These are phyloP conservation scores for Drosophila willistoni DNA, from an alignment of 1,140 invertebrate genomes.

Conservation along the genomic window DNA sequence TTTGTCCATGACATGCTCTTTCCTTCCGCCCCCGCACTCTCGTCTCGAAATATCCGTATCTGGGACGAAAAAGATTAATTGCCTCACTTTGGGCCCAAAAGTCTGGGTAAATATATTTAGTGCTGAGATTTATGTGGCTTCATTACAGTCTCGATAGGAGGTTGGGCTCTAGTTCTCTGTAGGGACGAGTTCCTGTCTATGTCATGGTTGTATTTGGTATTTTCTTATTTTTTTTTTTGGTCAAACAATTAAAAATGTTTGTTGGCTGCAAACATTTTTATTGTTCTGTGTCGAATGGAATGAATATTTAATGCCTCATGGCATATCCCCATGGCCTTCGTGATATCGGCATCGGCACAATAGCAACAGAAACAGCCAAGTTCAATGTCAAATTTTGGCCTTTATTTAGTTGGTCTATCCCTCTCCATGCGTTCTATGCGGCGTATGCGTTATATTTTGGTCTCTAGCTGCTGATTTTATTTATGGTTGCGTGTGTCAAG, in stretches of 20 bases:
- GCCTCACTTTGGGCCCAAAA: constrained; percentile 48
- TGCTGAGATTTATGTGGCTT: constrained; percentile 78
- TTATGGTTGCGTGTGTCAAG: constrained; percentile 53
- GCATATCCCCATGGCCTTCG: constrained; percentile 51
- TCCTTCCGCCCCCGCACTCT: constrained; percentile 3
- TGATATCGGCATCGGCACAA: constrained; percentile 48
- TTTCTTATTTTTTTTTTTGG: constrained; percentile 49
- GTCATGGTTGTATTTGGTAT: background rate
- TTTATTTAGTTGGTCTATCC: background rate
- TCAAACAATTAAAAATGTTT: constrained; percentile 71
- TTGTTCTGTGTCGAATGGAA: constrained; percentile 62
- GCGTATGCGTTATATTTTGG: constrained; percentile 64
- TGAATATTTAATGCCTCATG: constrained; percentile 68
- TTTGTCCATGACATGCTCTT: constrained; percentile 37
- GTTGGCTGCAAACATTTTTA: constrained; percentile 58
- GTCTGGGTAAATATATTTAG: constrained; percentile 74
- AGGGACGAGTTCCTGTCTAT: background rate
- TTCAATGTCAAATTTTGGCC: constrained; percentile 65
- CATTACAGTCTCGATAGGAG: constrained; percentile 48
- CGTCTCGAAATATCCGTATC: constrained; percentile 24
- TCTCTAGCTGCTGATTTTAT: constrained; percentile 40
- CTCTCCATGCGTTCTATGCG: constrained; percentile 26
- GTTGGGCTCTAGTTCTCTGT: background rate
- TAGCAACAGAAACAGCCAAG: constrained; percentile 35
- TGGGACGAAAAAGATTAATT: constrained; percentile 65